phyloP scores from a whole-genome alignment of 1,140 invertebrate genomes.

The Protaetia brevitarsis region DNA sequence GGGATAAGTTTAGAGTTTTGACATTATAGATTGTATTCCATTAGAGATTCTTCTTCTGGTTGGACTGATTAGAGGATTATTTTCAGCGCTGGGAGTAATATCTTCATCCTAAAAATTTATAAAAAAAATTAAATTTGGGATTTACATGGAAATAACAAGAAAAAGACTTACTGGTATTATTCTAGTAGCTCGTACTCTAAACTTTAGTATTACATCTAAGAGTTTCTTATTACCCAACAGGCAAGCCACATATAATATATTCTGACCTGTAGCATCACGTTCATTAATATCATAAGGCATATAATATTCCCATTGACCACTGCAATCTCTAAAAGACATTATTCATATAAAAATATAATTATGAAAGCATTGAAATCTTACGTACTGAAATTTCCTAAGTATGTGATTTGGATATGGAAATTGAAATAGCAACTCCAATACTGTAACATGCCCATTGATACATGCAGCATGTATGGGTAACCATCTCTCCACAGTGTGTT shows the following conservation, averaged over 20 bases:
- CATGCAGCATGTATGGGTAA: slow-evolving; percentile 89
- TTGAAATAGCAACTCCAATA: slow-evolving; percentile 76
- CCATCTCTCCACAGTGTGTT: slow-evolving; percentile 87
- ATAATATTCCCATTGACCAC: slow-evolving; percentile 76
- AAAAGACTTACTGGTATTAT: slow-evolving; percentile 49
- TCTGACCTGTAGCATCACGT: slow-evolving; percentile 86
- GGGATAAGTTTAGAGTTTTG: slow-evolving; percentile 67
- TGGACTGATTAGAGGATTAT: slow-evolving; percentile 53
- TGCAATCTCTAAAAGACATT: slow-evolving; percentile 59
- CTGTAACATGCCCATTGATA: slow-evolving; percentile 76
- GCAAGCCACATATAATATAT: slow-evolving; percentile 83
- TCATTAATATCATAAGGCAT: slow-evolving; percentile 89
- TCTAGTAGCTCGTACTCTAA: slow-evolving; percentile 64
- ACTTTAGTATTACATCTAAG: slow-evolving; percentile 75
- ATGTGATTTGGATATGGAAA: slow-evolving; percentile 77
- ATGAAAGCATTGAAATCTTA: slow-evolving; percentile 22
- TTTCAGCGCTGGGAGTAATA: slow-evolving; percentile 46
- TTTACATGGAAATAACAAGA: neutral
- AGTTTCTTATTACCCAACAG: slow-evolving; percentile 78
- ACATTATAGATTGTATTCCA: slow-evolving; percentile 85
- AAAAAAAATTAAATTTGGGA: neutral
- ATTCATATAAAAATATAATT: neutral
- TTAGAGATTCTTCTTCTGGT: slow-evolving; percentile 76
- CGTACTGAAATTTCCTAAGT: slow-evolving; percentile 62
- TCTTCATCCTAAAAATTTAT: slow-evolving; percentile 44